These are phyloP conservation scores for Arbacia lixula DNA, from an alignment of 53 echinoderm and acorn worm genomes.

Conservation along the genomic window DNA sequence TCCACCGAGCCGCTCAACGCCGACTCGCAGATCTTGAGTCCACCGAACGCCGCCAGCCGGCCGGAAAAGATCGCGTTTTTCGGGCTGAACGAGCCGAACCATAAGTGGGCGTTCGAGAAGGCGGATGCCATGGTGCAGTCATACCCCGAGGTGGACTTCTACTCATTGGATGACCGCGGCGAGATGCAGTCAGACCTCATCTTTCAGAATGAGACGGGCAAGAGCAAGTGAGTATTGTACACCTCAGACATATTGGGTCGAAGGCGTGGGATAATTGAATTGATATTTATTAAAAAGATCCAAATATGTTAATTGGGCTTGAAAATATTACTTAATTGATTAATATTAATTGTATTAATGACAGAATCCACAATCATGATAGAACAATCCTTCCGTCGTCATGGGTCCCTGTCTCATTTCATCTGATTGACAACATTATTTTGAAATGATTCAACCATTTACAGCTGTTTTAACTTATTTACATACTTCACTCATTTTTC, in stretches of 20 bases:
- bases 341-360: no score
- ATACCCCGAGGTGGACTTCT: conserved; percentile 78
- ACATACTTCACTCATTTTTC: no score
- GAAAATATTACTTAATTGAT: no score
- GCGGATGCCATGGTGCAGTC: conserved; percentile 63
- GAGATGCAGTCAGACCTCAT: conserved; percentile 81
- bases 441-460: no score
- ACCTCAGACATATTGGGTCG: neutral
- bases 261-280: no score
- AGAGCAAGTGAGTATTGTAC: conserved; percentile 78
- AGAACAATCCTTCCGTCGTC: no score
- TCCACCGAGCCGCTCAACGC: conserved; percentile 71
- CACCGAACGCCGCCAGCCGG: conserved; percentile 21
- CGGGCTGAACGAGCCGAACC: conserved; percentile 79
- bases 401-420: no score
- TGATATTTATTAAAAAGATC: neutral
- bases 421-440: no score
- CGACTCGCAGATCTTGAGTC: conserved; percentile 62
- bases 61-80: conserved; percentile 78
- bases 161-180: conserved; percentile 75
- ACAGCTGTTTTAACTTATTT: no score
- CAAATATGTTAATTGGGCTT: neutral
- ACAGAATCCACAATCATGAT: no score
- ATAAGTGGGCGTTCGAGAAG: conserved; percentile 69
- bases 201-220: conserved; percentile 95